phyloP scores from a whole-genome alignment of 2,113 vertebrate genomes.

The Podarcis muralis region DNA sequence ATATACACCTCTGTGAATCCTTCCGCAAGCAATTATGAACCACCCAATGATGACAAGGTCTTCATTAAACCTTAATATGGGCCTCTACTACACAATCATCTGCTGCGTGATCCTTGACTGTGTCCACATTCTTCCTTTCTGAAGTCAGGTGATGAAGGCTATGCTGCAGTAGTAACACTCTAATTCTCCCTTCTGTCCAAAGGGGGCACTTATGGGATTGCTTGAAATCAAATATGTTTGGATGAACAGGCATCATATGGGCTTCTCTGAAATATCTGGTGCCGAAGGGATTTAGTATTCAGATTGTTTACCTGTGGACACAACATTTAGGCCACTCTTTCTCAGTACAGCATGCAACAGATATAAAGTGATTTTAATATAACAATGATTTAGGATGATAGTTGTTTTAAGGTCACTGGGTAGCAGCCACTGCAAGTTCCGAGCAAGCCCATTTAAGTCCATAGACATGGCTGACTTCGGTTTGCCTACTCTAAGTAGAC shows the following conservation, averaged over 20 bases:
- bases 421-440: no score
- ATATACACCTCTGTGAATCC: neutral
- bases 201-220: neutral
- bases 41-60: neutral
- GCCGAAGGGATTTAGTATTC: no score
- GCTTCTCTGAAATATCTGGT: no score
- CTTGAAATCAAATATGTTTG: neutral
- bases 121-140: neutral
- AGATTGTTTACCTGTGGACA: no score
- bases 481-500: no score
- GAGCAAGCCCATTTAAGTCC: no score
- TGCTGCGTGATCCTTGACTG: neutral
- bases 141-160: neutral
- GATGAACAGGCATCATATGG: neutral
- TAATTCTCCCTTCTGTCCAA: neutral
- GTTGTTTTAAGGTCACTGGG: no score
- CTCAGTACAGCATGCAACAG: no score
- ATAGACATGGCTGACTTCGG: no score
- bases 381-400: no score
- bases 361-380: no score
- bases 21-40: neutral
- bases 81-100: neutral
- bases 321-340: no score
- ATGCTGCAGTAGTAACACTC: neutral
- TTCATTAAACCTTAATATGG: neutral